phyloP scores from a whole-genome alignment of 2,113 vertebrate species.

The Recurvirostra avosetta region DNA sequence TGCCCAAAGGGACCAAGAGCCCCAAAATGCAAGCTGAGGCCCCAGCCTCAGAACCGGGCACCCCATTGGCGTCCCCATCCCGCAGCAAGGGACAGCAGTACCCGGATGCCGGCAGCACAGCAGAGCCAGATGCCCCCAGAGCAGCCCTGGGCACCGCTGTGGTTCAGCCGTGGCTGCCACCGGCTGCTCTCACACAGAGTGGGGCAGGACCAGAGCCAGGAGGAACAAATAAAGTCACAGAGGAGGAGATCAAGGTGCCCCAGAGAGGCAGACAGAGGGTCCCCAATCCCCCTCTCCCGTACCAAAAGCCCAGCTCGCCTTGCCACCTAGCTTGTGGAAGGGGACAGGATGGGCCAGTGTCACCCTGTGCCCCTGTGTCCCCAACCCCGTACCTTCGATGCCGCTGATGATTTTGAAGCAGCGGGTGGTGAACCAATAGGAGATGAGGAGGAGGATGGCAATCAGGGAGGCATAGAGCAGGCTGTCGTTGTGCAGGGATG shows the following conservation, averaged over 20 bases:
- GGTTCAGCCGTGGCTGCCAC: background rate
- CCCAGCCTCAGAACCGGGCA: background rate
- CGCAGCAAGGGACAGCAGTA: fast-evolving
- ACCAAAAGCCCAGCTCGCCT: fast-evolving
- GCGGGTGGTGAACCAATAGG: constrained; percentile 71
- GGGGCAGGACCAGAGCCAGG: background rate
- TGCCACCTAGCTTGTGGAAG: background rate
- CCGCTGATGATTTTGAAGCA: constrained; percentile 71
- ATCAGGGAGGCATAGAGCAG: constrained; percentile 70
- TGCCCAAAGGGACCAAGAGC: background rate
- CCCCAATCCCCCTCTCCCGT: background rate
- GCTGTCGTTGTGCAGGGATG: constrained; percentile 69
- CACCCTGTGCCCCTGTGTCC: background rate
- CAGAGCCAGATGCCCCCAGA: fast-evolving
- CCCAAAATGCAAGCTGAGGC: background rate
- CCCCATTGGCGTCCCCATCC: fast-evolving
- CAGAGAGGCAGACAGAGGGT: background rate
- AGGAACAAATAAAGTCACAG: background rate
- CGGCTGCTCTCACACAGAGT: fast-evolving
- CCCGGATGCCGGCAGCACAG: fast-evolving
- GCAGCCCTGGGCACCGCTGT: background rate
- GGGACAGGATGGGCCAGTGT: fast-evolving
- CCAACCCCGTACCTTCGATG: constrained; percentile 54
- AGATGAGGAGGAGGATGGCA: constrained; percentile 68
- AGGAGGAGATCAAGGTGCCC: background rate